Evolutionary conservation across 2,113 vertebrate species (phyloP).

Genomic region (Polypterus senegalus): DNA sequence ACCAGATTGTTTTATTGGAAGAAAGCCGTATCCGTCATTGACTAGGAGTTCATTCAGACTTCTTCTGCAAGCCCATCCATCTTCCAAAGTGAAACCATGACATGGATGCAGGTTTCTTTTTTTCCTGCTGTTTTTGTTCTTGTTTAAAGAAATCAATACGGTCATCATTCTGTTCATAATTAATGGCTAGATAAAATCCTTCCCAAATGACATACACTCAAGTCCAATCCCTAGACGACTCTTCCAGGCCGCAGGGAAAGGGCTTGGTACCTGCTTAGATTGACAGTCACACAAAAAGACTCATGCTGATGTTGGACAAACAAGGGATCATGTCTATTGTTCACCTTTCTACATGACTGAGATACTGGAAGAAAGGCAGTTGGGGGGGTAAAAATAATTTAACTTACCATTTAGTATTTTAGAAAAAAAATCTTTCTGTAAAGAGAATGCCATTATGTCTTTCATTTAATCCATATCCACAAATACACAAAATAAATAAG

Average conservation of each 20-base stretch:
- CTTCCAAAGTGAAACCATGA: constrained; percentile 80
- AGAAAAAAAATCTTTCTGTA: too few species aligned
- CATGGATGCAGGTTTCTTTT: constrained; percentile 52
- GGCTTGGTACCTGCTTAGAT: constrained; percentile 19
- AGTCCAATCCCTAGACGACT: constrained; percentile 6
- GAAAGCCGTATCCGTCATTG: constrained; percentile 92
- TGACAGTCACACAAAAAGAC: constrained; percentile 13
- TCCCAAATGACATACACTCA: constrained; percentile 11
- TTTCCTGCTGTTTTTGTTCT: constrained; percentile 11
- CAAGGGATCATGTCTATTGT: neutral
- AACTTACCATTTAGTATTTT: too few species aligned
- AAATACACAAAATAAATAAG: too few species aligned
- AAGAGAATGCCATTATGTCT: too few species aligned
- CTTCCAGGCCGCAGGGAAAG: constrained; percentile 26
- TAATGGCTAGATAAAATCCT: constrained; percentile 26
- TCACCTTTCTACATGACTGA: constrained; percentile 22
- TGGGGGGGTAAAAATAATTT: constrained; percentile 20
- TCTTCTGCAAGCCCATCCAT: constrained; percentile 77
- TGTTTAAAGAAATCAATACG: constrained; percentile 18
- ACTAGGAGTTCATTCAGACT: constrained; percentile 92
- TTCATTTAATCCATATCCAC: too few species aligned
- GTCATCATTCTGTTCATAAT: constrained; percentile 37
- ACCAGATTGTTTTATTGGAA: constrained; percentile 71
- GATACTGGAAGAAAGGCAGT: constrained; percentile 29
- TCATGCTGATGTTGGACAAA: constrained; percentile 22